phyloP scores from a whole-genome alignment of 2,888 invertebrate species.

The Papilio protenor region DNA sequence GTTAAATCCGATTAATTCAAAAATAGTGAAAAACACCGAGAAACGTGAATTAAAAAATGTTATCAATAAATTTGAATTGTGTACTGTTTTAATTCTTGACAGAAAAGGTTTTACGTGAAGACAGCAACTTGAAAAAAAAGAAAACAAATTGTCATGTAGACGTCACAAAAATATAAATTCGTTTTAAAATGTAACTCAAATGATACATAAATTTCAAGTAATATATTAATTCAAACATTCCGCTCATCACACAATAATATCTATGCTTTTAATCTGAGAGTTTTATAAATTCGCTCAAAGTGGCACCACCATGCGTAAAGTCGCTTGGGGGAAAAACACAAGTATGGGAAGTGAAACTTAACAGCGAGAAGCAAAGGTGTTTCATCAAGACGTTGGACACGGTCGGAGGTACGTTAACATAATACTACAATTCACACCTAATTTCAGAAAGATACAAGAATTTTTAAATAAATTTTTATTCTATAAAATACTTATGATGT shows the following conservation, averaged over 20 bases:
- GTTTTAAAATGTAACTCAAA: constrained; percentile 29
- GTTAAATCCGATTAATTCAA: not conserved
- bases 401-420: constrained; percentile 64
- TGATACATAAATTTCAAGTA: constrained; percentile 34
- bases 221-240: constrained; percentile 12
- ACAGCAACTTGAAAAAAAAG: constrained; percentile 24
- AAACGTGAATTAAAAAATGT: not conserved
- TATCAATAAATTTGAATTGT: not conserved
- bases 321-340: constrained; percentile 61
- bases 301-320: constrained; percentile 60
- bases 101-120: constrained; percentile 24
- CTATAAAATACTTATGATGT: not conserved
- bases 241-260: constrained; percentile 16
- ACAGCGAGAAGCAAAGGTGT: constrained; percentile 69
- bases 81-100: not conserved
- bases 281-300: constrained; percentile 57
- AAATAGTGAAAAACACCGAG: not conserved
- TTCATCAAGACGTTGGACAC: constrained; percentile 72
- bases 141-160: constrained; percentile 32
- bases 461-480: not conserved
- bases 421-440: not conserved
- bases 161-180: constrained; percentile 45
- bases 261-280: constrained; percentile 31
- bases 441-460: not conserved
- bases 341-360: constrained; percentile 73